Percentiles rank a stretch among this genome's conserved stretches.
Evolutionary conservation across 1,140 invertebrate species (phyloP).

Genomic region (Saxidomus purpurata): DNA sequence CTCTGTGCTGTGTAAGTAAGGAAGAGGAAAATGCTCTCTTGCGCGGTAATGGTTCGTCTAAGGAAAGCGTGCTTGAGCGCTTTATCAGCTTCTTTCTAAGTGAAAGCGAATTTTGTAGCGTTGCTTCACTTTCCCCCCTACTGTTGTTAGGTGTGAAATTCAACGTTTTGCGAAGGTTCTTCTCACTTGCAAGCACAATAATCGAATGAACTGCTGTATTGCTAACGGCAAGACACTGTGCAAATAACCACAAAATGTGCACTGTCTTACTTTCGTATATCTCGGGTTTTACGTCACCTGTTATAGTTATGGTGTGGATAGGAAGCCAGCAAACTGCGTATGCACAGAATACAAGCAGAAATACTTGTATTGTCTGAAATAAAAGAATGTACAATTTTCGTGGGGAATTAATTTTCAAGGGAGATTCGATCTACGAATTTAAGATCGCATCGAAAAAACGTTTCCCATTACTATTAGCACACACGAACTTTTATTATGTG

Average conservation of each 20-base stretch:
- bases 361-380: constrained; percentile 62
- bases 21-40: no score
- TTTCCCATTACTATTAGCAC: background rate
- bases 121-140: no score
- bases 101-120: no score
- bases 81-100: no score
- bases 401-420: background rate
- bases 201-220: constrained; percentile 96
- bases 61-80: no score
- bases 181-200: constrained; percentile 96
- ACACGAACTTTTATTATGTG: background rate
- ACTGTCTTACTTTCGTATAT: constrained; percentile 86
- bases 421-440: background rate
- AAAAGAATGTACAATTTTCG: no score
- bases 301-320: constrained; percentile 89
- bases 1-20: no score
- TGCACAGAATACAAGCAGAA: constrained; percentile 39
- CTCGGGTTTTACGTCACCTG: constrained; percentile 80
- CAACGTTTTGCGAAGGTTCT: constrained; percentile 90
- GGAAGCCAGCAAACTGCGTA: constrained; percentile 66
- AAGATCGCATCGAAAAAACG: background rate
- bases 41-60: no score
- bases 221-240: constrained; percentile 95
- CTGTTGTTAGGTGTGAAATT: no score
- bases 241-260: constrained; percentile 65